phyloP scores from a whole-genome alignment of 23 tunicate genomes.

The Corella eumyota region DNA sequence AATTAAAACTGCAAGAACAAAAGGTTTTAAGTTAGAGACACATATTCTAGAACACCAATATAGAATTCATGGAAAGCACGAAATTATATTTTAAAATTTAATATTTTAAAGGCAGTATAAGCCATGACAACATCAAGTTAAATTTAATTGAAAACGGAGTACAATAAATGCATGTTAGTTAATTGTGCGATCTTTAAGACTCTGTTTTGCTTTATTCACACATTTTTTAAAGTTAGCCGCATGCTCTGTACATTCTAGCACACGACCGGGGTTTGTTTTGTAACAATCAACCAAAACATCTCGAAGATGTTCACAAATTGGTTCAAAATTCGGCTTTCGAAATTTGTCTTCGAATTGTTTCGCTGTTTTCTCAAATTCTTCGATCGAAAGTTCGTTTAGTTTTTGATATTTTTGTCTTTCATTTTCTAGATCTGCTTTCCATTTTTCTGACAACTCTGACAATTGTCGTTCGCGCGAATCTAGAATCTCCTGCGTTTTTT shows the following conservation, averaged over 20 bases:
- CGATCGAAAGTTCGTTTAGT: neutral
- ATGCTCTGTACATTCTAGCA: neutral
- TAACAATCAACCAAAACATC: conserved; percentile 9
- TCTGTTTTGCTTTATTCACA: neutral
- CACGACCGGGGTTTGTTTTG: conserved; percentile 4
- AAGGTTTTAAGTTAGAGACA: too few species aligned
- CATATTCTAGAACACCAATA: too few species aligned
- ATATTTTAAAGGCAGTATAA: too few species aligned
- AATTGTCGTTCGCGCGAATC: neutral
- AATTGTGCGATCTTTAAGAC: too few species aligned
- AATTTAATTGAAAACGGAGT: too few species aligned
- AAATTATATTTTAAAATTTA: too few species aligned
- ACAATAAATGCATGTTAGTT: too few species aligned
- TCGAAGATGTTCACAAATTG: neutral
- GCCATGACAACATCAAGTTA: too few species aligned
- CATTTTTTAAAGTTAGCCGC: neutral
- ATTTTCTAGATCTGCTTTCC: neutral
- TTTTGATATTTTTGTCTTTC: neutral
- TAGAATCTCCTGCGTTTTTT: neutral
- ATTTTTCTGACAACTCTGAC: neutral
- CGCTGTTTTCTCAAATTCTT: conserved; percentile 2
- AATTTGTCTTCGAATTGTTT: neutral
- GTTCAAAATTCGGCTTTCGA: neutral
- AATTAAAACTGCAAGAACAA: too few species aligned
- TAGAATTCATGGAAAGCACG: too few species aligned